A percentile compares a stretch with the other conserved stretches of the same genome.
Conservation (phyloP, 2,888 invertebrate species). For the Meta bourneti region DNA sequence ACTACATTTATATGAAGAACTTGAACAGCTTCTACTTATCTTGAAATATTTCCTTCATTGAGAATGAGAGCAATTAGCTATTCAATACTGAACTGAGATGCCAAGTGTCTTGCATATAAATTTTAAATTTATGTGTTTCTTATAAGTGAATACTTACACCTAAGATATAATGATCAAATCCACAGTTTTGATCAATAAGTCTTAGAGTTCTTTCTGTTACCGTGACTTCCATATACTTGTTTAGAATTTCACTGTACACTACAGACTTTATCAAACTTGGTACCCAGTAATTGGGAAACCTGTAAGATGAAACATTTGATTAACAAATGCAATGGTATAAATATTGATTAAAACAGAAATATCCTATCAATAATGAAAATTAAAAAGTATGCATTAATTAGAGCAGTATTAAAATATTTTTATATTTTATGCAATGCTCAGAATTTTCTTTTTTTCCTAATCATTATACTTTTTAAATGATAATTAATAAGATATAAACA, state of each 20-base stretch:
- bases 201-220: slow-evolving; percentile 91
- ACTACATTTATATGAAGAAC: no score
- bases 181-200: slow-evolving; percentile 92
- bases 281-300: slow-evolving; percentile 93
- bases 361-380: neutral
- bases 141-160: slow-evolving; percentile 83
- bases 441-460: no score
- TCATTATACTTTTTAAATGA: no score
- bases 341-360: neutral
- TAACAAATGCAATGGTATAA: neutral
- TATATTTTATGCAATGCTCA: no score
- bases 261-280: slow-evolving; percentile 90
- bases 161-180: slow-evolving; percentile 96
- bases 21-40: no score
- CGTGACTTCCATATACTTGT: slow-evolving; percentile 89
- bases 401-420: no score
- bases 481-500: no score
- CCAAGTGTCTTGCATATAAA: no score
- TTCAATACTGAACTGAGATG: no score
- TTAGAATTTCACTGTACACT: slow-evolving; percentile 93
- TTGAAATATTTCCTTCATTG: neutral
- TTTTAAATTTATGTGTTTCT: no score
- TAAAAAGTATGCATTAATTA: neutral
- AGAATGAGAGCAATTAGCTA: no score
- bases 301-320: slow-evolving; percentile 78